Evolutionary conservation across 2,888 invertebrate species (phyloP).

Genomic region (Sminthurides aquaticus): DNA sequence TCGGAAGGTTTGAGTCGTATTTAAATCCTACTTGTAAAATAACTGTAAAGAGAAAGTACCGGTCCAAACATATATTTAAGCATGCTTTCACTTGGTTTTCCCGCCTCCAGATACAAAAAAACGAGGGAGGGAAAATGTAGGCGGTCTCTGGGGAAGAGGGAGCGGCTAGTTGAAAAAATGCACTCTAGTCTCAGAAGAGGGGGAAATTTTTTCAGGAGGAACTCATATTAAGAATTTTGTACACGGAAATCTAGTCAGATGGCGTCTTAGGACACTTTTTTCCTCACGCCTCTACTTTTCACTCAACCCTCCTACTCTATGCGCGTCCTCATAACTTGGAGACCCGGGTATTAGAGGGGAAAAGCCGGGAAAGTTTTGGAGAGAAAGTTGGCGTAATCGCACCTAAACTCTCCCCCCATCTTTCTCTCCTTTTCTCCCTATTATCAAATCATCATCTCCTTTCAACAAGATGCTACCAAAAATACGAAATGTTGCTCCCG

Average conservation of each 20-base stretch:
- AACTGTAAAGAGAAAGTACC: not conserved
- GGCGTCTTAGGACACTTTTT: slow-evolving; percentile 32
- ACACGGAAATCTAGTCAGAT: slow-evolving; percentile 32
- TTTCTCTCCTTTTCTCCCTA: not conserved
- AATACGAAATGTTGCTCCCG: not conserved
- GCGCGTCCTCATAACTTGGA: too few relatives aligned
- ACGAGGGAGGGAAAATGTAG: not conserved
- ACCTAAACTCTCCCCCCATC: not conserved
- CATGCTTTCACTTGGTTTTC: not conserved
- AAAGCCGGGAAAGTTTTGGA: not conserved
- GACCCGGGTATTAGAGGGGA: too few relatives aligned
- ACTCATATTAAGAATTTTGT: slow-evolving; percentile 21
- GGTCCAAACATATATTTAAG: too few relatives aligned
- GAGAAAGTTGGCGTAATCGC: not conserved
- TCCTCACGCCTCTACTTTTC: not conserved
- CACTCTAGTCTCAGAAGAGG: not conserved
- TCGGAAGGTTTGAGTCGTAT: too few relatives aligned
- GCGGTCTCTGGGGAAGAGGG: not conserved
- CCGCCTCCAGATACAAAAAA: not conserved
- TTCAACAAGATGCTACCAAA: not conserved
- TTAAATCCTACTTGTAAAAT: too few relatives aligned
- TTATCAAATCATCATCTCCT: not conserved
- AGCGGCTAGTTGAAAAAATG: not conserved
- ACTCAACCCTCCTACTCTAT: not conserved
- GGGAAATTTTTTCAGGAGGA: slow-evolving; percentile 6